These are phyloP conservation scores for Paragorgia papillata DNA, from an alignment of 92 coral and sea anemone species.

Conservation along the genomic window DNA sequence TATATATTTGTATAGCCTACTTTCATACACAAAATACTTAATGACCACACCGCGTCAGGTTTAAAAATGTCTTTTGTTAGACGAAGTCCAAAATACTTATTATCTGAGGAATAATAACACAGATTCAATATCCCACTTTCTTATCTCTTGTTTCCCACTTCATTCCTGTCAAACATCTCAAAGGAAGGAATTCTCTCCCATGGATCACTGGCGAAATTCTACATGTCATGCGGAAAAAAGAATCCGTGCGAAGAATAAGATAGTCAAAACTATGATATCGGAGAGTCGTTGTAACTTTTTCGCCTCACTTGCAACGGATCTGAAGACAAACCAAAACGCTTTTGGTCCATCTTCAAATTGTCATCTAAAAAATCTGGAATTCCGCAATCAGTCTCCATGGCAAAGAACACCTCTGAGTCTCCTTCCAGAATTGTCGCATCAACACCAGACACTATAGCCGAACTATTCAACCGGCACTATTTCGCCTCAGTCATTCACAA, in stretches of 20 bases:
- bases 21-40: too few species aligned
- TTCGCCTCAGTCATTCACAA: slow-evolving; percentile 30
- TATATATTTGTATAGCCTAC: too few species aligned
- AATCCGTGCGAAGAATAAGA: too few species aligned
- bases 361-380: not conserved
- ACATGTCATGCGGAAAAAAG: slow-evolving; percentile 31
- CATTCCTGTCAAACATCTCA: slow-evolving; percentile 21
- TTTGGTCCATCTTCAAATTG: slow-evolving; percentile 34
- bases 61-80: too few species aligned
- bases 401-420: not conserved
- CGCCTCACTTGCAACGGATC: slow-evolving; percentile 20
- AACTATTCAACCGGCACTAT: slow-evolving; percentile 35
- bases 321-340: slow-evolving; percentile 20
- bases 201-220: slow-evolving; percentile 40
- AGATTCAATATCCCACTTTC: too few species aligned
- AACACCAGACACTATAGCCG: slow-evolving; percentile 37
- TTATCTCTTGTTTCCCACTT: slow-evolving; percentile 38
- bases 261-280: slow-evolving; percentile 7
- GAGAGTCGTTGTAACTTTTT: slow-evolving; percentile 18
- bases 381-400: not conserved
- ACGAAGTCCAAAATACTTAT: too few species aligned
- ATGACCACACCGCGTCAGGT: too few species aligned
- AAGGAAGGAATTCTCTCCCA: slow-evolving; percentile 35
- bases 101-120: too few species aligned
- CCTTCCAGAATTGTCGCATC: slow-evolving; percentile 8